Base-by-base conservation (phyloP, 2,797 vertebrate species). In the Pitangus sulphuratus region DNA sequence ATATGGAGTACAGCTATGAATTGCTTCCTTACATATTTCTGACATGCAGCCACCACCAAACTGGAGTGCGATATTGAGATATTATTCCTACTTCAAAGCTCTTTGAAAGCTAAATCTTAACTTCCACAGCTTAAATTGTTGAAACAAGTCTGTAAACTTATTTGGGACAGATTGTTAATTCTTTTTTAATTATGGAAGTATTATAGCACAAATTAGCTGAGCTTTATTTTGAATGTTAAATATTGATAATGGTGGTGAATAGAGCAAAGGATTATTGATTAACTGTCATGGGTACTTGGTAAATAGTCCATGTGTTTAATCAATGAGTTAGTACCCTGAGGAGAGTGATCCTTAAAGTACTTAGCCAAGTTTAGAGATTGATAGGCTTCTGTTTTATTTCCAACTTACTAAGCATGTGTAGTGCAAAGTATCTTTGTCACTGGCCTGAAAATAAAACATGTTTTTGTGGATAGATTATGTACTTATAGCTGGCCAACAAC, bases 191-290 rank as follows among this genome's bases (percentile, higher is more conserved):
- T 90, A 76, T 31, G 82, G 47, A 69, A 84, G 15, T 31, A 75
- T 90, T 31, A 80, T 1, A 66, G 58, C 33, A 39, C 17, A 58
- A 76, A 87, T 74, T 17, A 51, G 25, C 37, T 11, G 15, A 24
- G 6, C 70, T 83, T 85, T 83, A 79, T 77, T 19, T 82, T 35
- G 42, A 71, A 90, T 74, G 69, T 85, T 91, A 91, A 96, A 92
- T 94, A 92, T 64, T 6, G 1, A 64, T 95, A 92, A 82, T 13
- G 13, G 26, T 78, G 40, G 70, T 19, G 68, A 95, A 81, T 0
- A 92, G 60, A 80, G n/a, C 25, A 91, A 82, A 90, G 62, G 25
- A 75, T 75, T 72, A 93, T 86, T 72, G 90, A 97, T 89, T 80
- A 83, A 40, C 78, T 97, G 86, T 76, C 89, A 89, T 17, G 39